A percentile compares a stretch with the other conserved stretches of the same genome.
These are phyloP conservation scores for Stylophora pistillata DNA, from an alignment of 64 coral and sea anemone genomes.

Conservation along the genomic window DNA sequence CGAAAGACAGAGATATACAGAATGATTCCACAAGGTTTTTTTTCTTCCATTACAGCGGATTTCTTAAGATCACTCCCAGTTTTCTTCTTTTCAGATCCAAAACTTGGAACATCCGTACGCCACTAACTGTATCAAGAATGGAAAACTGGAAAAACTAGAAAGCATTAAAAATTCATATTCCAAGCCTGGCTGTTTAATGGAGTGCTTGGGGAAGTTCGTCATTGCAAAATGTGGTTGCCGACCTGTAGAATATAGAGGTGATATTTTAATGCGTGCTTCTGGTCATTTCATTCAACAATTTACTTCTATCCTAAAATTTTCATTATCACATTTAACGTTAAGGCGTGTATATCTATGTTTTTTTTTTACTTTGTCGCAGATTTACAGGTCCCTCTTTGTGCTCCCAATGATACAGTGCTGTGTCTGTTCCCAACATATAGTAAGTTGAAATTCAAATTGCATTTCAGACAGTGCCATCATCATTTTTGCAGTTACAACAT, in stretches of 20 bases:
- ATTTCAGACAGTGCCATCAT: neutral
- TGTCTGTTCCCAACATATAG: constrained; percentile 6
- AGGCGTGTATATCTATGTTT: neutral
- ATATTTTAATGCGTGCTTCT: neutral
- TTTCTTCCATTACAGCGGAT: neutral
- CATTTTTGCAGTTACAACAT: neutral
- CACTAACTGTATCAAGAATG: neutral
- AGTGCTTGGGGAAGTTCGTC: constrained; percentile 5
- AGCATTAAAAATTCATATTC: constrained; percentile 12
- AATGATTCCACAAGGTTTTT: neutral
- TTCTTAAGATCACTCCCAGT: neutral
- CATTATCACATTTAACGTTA: neutral
- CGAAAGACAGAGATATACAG: neutral
- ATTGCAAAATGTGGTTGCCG: constrained; percentile 5
- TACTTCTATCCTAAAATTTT: neutral
- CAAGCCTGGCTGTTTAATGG: constrained; percentile 18
- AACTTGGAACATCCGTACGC: neutral
- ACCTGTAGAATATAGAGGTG: constrained; percentile 31
- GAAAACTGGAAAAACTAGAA: neutral
- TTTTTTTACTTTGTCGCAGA: neutral
- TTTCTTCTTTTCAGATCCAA: constrained; percentile 3
- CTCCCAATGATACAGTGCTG: neutral
- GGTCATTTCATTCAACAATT: neutral
- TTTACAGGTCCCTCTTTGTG: neutral
- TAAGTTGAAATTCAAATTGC: neutral